Evolutionary conservation across 2,797 vertebrate species (phyloP).

Genomic region (Emydoidea blandingii): DNA sequence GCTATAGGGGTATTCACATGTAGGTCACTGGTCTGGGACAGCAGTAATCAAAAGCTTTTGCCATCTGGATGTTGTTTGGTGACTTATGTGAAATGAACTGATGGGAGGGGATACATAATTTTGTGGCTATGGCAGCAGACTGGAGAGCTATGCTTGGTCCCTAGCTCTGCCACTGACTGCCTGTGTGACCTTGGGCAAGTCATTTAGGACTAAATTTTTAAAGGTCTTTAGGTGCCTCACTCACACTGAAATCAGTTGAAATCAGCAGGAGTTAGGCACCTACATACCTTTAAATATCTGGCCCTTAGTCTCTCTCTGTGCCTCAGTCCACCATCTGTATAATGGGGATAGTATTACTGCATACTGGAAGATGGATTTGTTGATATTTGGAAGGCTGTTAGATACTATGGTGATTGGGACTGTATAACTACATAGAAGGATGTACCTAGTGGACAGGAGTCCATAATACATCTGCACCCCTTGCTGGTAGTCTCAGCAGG

Average conservation of each 20-base stretch:
- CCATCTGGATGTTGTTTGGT: background rate
- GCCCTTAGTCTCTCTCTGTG: background rate
- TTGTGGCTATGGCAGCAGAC: background rate
- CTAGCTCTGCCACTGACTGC: background rate
- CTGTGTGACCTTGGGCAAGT: background rate
- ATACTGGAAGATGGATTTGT: background rate
- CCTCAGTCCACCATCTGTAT: background rate
- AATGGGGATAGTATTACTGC: background rate
- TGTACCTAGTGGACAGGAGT: background rate
- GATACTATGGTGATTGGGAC: background rate
- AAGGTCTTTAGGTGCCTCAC: background rate
- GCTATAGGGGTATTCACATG: background rate
- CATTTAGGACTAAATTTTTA: background rate
- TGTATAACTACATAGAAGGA: background rate
- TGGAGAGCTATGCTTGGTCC: background rate
- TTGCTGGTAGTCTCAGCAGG: background rate
- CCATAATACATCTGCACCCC: background rate
- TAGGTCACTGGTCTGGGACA: background rate
- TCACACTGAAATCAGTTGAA: background rate
- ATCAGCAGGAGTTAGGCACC: background rate
- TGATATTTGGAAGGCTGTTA: background rate
- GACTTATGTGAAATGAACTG: background rate
- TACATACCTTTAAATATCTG: background rate
- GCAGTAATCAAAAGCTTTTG: background rate
- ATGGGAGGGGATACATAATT: background rate